Conservation (phyloP, 2,113 vertebrate genomes). For the Papio anubis region DNA sequence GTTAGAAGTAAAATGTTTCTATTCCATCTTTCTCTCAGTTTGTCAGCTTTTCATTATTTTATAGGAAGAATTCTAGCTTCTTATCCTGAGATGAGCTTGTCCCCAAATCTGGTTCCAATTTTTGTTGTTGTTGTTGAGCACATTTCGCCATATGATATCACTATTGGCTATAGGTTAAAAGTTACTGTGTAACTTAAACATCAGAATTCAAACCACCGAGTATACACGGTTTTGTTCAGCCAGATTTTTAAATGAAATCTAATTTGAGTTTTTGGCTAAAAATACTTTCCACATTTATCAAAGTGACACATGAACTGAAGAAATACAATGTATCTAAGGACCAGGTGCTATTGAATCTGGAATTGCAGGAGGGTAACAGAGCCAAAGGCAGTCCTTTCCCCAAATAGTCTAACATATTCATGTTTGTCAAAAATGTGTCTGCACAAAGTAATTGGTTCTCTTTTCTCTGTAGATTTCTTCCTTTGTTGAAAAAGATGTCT, state of each 20-base stretch:
- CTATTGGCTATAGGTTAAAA: conserved; percentile 71
- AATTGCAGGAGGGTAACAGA: conserved; percentile 7
- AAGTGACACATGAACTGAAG: conserved; percentile 76
- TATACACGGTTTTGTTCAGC: conserved; percentile 71
- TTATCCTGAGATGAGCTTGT: conserved; percentile 70
- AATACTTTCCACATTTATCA: conserved; percentile 78
- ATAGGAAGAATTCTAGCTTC: conserved; percentile 66
- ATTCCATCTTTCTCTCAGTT: conserved; percentile 55
- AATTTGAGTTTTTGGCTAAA: conserved; percentile 75
- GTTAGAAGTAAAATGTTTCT: conserved; percentile 67
- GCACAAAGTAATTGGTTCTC: conserved; percentile 27
- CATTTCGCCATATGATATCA: conserved; percentile 77
- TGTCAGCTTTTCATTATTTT: conserved; percentile 70
- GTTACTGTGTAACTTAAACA: conserved; percentile 76
- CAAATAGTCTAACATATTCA: conserved; percentile 61
- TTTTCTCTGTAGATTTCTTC: conserved; percentile 51
- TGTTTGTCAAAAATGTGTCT: conserved; percentile 56
- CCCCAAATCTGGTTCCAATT: conserved; percentile 71
- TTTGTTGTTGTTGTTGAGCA: conserved; percentile 37
- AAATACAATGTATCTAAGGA: conserved; percentile 72
- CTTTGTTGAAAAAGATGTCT: neutral
- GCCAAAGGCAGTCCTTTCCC: conserved; percentile 51
- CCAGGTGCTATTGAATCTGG: conserved; percentile 67
- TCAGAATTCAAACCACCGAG: conserved; percentile 76
- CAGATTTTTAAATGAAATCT: conserved; percentile 79